Evolutionary conservation across 2,113 vertebrate genomes (phyloP).

Genomic region (Antidorcas marsupialis): DNA sequence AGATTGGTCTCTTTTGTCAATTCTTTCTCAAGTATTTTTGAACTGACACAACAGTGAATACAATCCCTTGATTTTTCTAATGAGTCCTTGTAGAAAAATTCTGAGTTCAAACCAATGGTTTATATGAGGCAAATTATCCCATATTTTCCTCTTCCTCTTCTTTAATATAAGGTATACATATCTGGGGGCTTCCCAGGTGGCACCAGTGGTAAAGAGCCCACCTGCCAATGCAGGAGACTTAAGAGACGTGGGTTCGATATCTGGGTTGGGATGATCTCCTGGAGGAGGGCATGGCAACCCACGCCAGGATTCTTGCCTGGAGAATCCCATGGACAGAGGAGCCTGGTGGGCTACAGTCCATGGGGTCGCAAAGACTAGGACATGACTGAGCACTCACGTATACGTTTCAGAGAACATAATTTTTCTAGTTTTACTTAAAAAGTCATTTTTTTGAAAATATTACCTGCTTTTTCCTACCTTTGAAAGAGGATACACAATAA

Average conservation of each 20-base stretch:
- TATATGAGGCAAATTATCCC: not conserved
- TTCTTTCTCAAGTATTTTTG: not conserved
- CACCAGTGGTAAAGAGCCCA: not conserved
- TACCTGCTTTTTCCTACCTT: not conserved
- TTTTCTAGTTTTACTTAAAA: not conserved
- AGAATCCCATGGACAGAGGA: not conserved
- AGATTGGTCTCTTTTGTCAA: not conserved
- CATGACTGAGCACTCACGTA: not conserved
- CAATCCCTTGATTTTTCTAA: not conserved
- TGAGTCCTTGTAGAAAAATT: not conserved
- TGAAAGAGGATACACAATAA: not conserved
- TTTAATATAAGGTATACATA: not conserved
- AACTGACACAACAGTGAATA: not conserved
- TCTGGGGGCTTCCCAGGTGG: not conserved
- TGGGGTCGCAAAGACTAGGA: not conserved
- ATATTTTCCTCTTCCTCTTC: not conserved
- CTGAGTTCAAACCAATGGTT: not conserved
- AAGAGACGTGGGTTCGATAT: fast-evolving
- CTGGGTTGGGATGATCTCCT: not conserved
- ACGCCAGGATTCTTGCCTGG: not conserved
- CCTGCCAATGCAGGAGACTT: not conserved
- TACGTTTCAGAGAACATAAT: not conserved
- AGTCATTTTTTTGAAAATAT: not conserved
- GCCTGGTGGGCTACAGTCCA: not conserved
- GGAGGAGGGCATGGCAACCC: not conserved